Percentiles rank a stretch among this genome's conserved stretches.
Evolutionary conservation across 23 tunicate genomes (phyloP).

Genomic region (Diplosoma virens): DNA sequence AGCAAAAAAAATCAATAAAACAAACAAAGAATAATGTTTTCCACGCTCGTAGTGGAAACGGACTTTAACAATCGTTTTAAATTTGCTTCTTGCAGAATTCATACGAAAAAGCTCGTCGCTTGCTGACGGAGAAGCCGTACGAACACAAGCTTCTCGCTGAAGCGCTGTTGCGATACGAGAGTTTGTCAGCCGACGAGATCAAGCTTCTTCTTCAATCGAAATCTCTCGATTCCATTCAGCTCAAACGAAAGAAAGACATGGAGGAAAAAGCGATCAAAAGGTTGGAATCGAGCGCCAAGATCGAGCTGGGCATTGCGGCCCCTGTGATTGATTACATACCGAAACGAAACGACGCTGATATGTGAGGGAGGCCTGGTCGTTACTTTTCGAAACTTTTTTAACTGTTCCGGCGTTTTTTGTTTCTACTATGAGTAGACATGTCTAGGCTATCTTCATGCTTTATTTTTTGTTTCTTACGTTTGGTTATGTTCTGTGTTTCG

Average conservation of each 20-base stretch:
- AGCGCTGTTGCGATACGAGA: slow-evolving; percentile 69
- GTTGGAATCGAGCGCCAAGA: not conserved
- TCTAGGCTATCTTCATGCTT: too few relatives aligned
- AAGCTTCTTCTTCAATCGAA: slow-evolving; percentile 14
- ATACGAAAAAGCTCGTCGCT: slow-evolving; percentile 53
- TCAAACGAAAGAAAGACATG: slow-evolving; percentile 12
- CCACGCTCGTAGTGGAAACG: too few relatives aligned
- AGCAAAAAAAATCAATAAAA: too few relatives aligned
- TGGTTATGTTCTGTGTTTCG: too few relatives aligned
- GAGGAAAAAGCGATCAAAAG: not conserved
- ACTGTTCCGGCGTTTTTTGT: too few relatives aligned
- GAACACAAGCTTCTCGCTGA: slow-evolving; percentile 70
- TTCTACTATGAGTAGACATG: too few relatives aligned
- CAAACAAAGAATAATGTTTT: too few relatives aligned
- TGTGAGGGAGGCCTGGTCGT: too few relatives aligned
- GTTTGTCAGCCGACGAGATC: slow-evolving; percentile 45
- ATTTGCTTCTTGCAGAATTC: slow-evolving; percentile 42
- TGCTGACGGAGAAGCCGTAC: slow-evolving; percentile 25
- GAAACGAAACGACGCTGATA: not conserved
- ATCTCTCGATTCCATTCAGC: not conserved
- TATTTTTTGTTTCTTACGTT: too few relatives aligned
- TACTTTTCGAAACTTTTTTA: too few relatives aligned
- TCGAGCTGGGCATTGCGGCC: not conserved
- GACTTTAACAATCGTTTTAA: too few relatives aligned
- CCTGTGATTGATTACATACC: slow-evolving; percentile 36